Evolutionary conservation across 2,888 invertebrate genomes (phyloP), one percentile per base, ranked within the genome.

Genomic region (Tricholauxania praeusta): DNA sequence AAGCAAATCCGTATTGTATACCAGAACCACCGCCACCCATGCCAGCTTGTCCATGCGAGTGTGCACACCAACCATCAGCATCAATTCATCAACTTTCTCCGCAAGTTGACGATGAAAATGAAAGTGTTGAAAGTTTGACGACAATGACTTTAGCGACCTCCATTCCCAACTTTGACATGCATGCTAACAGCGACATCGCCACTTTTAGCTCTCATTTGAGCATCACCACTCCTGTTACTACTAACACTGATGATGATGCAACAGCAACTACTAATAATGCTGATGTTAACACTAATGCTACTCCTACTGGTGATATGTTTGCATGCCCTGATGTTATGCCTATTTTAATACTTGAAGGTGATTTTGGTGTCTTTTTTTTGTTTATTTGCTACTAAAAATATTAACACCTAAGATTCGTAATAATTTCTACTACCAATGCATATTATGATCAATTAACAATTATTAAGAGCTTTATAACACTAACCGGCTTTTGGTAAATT

Each of bases 281-380:
- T 72, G 65, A 70, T 76, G 74, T 73, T 76, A 39, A 39, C 39
- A 39, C 7, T 39, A 39, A 39, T 60, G 6, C 57, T 15, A 15
- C 39, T 74, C 72, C 52, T 71, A 72, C 67, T 80, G 82, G 73
- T 79, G 82, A 80, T 72, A 78, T 76, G 77, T 79, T 89, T 89
- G 86, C 88, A 90, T 91, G 85, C 89, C 91, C 85, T 90, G 92
- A 88, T 92, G 91, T 84, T 89, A 90, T 90, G 88, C 90, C 93
- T 87, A 94, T 95, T 89, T 91, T 95, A 83, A 93, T 95, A 86
- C 90, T 95, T 85, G 94, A 95, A 95, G 95, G 95, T 95, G 92
- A 91, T 90, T 80, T 69, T 59, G 48, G 68, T 82, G 84, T 82
- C 76, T 81, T 79, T 72, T 71, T 64, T 73, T 67, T 71, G 78